Conservation (phyloP, 2,888 invertebrate species). For the Eupsilia transversa region DNA sequence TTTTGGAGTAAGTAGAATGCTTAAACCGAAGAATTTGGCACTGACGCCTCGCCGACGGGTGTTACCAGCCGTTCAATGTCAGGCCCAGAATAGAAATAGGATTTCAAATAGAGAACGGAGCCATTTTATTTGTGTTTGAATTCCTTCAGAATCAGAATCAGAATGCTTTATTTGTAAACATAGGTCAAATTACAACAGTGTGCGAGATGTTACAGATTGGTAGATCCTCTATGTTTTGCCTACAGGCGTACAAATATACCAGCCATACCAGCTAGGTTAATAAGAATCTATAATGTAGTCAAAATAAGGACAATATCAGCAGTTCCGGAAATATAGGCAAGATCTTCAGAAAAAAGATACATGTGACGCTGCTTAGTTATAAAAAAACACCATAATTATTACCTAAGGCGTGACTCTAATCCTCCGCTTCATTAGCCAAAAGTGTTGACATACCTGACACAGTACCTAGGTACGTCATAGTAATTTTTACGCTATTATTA, state of each 20-base stretch:
- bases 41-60: neutral
- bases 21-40: constrained; percentile 4
- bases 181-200: no score
- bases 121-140: constrained; percentile 34
- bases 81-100: constrained; percentile 42
- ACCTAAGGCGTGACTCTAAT: neutral
- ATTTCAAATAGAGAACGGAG: constrained; percentile 46
- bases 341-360: neutral
- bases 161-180: no score
- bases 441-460: neutral
- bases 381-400: neutral
- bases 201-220: no score
- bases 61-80: constrained; percentile 46
- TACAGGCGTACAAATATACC: no score
- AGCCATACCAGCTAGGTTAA: constrained; percentile 44
- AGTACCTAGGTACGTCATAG: neutral
- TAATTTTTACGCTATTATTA: constrained; percentile 45
- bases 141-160: no score
- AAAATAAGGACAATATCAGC: neutral
- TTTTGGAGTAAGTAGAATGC: constrained; percentile 84
- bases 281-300: constrained; percentile 26
- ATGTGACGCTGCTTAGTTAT: neutral
- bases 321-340: neutral
- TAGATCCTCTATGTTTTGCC: no score
- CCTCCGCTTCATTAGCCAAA: neutral